These are phyloP conservation scores for Drosophila falleni DNA, from an alignment of 2,888 invertebrate genomes.

Conservation along the genomic window DNA sequence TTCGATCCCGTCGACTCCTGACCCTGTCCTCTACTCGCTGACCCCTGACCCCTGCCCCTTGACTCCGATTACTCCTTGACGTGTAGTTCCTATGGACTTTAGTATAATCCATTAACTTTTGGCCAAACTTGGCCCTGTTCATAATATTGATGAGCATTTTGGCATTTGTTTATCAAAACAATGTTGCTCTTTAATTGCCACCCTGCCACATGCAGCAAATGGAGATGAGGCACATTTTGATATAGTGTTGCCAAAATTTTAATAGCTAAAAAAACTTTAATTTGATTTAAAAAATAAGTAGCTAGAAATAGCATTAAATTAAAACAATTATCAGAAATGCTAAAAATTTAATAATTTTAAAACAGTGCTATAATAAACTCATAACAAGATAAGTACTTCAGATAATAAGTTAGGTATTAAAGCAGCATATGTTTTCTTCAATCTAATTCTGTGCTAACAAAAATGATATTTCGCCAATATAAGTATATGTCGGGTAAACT, in stretches of 20 bases:
- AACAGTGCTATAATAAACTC: too few relatives aligned
- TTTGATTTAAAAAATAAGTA: too few relatives aligned
- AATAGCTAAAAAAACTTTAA: neutral
- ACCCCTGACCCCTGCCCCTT: neutral
- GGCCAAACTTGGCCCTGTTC: conserved; percentile 29
- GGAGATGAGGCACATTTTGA: too few relatives aligned
- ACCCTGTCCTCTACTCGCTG: neutral
- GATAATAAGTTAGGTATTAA: too few relatives aligned
- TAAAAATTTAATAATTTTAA: too few relatives aligned
- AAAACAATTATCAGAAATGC: too few relatives aligned
- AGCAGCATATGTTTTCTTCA: too few relatives aligned
- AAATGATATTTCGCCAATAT: too few relatives aligned
- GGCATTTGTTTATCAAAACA: conserved; percentile 14
- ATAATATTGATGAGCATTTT: conserved; percentile 48
- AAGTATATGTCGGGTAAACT: too few relatives aligned
- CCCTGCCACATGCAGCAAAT: neutral
- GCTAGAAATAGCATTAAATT: too few relatives aligned
- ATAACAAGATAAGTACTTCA: too few relatives aligned
- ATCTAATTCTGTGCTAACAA: too few relatives aligned
- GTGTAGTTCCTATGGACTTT: conserved; percentile 1
- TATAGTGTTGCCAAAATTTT: neutral
- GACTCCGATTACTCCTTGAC: neutral
- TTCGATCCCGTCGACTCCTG: conserved; percentile 26
- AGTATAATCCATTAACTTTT: conserved; percentile 60
- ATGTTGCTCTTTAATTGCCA: conserved; percentile 31